These are phyloP conservation scores for Hyperopisus bebe DNA, from an alignment of 2,113 vertebrate genomes.

Conservation along the genomic window DNA sequence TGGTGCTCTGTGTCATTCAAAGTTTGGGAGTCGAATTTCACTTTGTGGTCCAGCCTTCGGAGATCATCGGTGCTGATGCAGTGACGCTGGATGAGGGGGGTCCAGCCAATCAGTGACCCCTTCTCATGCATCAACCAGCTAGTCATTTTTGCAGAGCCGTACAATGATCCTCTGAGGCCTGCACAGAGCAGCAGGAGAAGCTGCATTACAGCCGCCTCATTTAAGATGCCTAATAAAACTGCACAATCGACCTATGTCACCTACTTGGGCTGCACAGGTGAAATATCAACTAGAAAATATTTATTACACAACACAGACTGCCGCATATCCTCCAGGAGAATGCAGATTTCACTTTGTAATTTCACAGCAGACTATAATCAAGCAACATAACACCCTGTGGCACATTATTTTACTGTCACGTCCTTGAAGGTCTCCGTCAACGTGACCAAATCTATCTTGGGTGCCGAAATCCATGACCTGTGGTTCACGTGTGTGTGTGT, in stretches of 20 bases:
- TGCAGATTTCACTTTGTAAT: not conserved
- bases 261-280: not conserved
- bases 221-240: not conserved
- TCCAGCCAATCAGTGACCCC: not conserved
- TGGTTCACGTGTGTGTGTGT: not conserved
- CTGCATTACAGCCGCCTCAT: not conserved
- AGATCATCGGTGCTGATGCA: not conserved
- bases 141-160: not conserved
- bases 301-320: not conserved
- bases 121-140: not conserved
- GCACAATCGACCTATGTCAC: not conserved
- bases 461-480: not conserved
- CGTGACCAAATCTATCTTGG: not conserved
- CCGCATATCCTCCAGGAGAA: not conserved
- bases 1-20: not conserved
- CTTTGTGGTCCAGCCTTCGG: not conserved
- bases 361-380: not conserved
- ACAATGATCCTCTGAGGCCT: not conserved
- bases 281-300: not conserved
- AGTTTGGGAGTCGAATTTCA: not conserved
- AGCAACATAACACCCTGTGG: not conserved
- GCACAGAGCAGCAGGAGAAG: not conserved
- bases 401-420: not conserved
- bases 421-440: not conserved
- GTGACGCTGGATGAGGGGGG: not conserved